Conservation (phyloP, 2,888 invertebrate genomes). For the Mactromeris polynyma region DNA sequence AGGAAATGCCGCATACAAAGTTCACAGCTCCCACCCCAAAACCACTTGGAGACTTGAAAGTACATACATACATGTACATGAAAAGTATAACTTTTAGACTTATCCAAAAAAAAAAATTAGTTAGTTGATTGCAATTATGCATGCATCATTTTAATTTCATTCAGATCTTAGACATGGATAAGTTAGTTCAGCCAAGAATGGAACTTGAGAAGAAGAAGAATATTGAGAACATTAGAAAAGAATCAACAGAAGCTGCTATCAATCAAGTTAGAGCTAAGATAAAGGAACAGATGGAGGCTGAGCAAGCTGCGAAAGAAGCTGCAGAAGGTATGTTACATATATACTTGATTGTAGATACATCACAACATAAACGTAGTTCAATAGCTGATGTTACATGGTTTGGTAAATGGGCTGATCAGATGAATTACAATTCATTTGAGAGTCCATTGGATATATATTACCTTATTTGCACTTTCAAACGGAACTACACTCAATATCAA, state of each 20-base stretch:
- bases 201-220: slow-evolving; percentile 81
- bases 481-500: too few relatives aligned
- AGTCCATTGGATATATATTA: too few relatives aligned
- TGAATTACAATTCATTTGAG: too few relatives aligned
- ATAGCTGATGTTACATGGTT: too few relatives aligned
- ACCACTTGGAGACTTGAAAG: too few relatives aligned
- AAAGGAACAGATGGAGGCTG: slow-evolving; percentile 82
- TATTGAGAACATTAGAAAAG: slow-evolving; percentile 79
- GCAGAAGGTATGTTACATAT: slow-evolving; percentile 71
- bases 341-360: too few relatives aligned
- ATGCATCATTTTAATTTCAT: background rate
- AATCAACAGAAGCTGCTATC: slow-evolving; percentile 83
- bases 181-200: slow-evolving; percentile 79
- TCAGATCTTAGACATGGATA: slow-evolving; percentile 84
- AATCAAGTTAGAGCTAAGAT: slow-evolving; percentile 81
- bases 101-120: background rate
- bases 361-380: too few relatives aligned
- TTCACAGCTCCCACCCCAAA: too few relatives aligned
- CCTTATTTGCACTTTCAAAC: too few relatives aligned
- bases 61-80: too few relatives aligned
- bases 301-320: slow-evolving; percentile 76
- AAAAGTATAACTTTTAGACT: background rate
- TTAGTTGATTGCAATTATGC: background rate
- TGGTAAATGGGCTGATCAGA: too few relatives aligned
- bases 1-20: too few relatives aligned